These are phyloP conservation scores for Chrysotoxum bicinctum DNA, from an alignment of 2,888 invertebrate genomes.

Conservation along the genomic window DNA sequence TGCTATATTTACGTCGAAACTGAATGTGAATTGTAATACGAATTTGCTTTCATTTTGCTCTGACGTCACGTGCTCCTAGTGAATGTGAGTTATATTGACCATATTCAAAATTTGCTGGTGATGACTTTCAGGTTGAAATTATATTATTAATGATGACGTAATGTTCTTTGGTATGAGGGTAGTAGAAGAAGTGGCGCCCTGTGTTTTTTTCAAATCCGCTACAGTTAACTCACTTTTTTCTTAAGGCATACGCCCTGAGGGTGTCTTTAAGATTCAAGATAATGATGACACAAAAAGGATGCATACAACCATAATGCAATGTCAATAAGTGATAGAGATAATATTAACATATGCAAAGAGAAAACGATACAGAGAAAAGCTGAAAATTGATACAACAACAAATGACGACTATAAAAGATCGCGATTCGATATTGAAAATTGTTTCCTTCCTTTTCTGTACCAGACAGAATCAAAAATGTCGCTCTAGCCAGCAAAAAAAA, in stretches of 20 bases:
- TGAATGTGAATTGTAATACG: no score
- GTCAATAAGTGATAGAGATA: constrained; percentile 24
- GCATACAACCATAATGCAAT: not conserved
- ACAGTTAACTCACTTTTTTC: not conserved
- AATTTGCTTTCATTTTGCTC: no score
- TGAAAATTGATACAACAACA: not conserved
- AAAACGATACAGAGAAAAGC: not conserved
- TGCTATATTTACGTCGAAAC: no score
- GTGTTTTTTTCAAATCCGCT: no score
- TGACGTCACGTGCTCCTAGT: no score
- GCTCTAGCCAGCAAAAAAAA: no score
- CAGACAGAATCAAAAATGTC: not conserved
- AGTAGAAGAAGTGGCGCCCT: no score
- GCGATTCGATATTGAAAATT: constrained; percentile 14
- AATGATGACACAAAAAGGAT: constrained; percentile 8
- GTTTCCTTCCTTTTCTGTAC: constrained; percentile 6
- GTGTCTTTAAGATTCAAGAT: not conserved
- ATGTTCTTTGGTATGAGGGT: no score
- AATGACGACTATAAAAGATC: constrained; percentile 18
- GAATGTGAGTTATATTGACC: no score
- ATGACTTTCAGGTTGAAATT: no score
- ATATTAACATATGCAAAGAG: not conserved
- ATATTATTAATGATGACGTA: no score
- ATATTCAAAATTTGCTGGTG: no score
- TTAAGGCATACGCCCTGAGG: not conserved